phyloP scores from a whole-genome alignment of 92 coral and sea anemone species.

The Isaurus tuberculatus region DNA sequence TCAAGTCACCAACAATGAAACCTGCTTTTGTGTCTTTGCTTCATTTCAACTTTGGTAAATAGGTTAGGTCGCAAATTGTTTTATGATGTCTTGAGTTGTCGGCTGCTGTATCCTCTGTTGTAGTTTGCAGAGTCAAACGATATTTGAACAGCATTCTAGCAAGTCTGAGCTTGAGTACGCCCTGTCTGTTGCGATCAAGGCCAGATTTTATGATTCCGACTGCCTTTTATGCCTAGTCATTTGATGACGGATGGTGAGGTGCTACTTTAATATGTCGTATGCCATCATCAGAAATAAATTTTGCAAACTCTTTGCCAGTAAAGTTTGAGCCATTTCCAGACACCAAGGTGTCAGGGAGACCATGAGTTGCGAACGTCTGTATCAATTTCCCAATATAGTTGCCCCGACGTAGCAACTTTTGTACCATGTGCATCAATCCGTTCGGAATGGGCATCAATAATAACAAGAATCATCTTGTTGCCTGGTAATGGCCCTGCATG shows the following conservation, averaged over 20 bases:
- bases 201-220: too few species aligned
- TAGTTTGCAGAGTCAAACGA: not conserved
- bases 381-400: slow-evolving; percentile 52
- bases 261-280: slow-evolving; percentile 24
- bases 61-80: not conserved
- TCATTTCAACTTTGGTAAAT: not conserved
- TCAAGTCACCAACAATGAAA: not conserved
- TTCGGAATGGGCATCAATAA: slow-evolving; percentile 61
- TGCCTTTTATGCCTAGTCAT: not conserved
- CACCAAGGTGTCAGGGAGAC: slow-evolving; percentile 50
- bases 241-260: slow-evolving; percentile 19
- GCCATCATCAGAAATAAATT: slow-evolving; percentile 1
- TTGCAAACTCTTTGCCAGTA: slow-evolving; percentile 30
- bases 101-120: not conserved
- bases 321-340: slow-evolving; percentile 52
- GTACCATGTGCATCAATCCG: slow-evolving; percentile 59
- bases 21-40: not conserved
- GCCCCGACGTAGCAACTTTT: slow-evolving; percentile 52
- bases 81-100: not conserved
- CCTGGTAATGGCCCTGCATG: slow-evolving; percentile 58
- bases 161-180: too few species aligned
- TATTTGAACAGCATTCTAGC: not conserved
- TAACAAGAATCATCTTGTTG: slow-evolving; percentile 37
- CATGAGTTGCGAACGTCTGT: slow-evolving; percentile 52
- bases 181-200: too few species aligned